Percentiles rank a stretch among this genome's conserved stretches.
Conservation (phyloP, 2,888 invertebrate species). For the Pristionchus mayeri region DNA sequence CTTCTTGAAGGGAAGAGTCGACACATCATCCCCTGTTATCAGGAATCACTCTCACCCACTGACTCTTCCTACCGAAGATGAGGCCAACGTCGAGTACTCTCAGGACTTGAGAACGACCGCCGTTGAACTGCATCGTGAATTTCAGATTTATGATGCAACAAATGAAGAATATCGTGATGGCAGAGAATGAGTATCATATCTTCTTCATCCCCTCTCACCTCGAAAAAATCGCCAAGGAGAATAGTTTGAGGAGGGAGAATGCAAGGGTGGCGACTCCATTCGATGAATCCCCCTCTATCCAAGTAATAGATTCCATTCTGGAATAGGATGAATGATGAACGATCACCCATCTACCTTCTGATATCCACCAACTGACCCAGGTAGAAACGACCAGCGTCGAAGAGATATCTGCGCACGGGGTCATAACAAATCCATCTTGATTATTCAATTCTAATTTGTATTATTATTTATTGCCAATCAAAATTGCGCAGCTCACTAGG, state of each 20-base stretch:
- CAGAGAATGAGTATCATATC: neutral
- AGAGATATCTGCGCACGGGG: neutral
- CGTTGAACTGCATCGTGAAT: neutral
- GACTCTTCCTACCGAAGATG: neutral
- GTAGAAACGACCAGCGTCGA: neutral
- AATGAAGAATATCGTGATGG: neutral
- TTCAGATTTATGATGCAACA: too few relatives aligned
- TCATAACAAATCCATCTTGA: neutral
- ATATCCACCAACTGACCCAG: neutral
- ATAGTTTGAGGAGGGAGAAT: neutral
- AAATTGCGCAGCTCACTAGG: too few relatives aligned
- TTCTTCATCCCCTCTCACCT: neutral
- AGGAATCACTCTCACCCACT: too few relatives aligned
- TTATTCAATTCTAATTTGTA: neutral
- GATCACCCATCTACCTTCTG: too few relatives aligned
- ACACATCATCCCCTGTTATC: neutral
- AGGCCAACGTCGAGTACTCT: slow-evolving; percentile 26
- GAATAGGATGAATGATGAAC: neutral
- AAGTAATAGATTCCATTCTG: neutral
- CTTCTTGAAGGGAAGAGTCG: neutral
- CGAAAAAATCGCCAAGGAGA: neutral
- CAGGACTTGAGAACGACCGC: neutral
- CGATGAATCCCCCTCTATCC: neutral
- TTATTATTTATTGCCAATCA: neutral
- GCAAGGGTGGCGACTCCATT: neutral